These are phyloP conservation scores for Lochmaea capreae DNA, from an alignment of 2,888 invertebrate genomes.

Conservation along the genomic window DNA sequence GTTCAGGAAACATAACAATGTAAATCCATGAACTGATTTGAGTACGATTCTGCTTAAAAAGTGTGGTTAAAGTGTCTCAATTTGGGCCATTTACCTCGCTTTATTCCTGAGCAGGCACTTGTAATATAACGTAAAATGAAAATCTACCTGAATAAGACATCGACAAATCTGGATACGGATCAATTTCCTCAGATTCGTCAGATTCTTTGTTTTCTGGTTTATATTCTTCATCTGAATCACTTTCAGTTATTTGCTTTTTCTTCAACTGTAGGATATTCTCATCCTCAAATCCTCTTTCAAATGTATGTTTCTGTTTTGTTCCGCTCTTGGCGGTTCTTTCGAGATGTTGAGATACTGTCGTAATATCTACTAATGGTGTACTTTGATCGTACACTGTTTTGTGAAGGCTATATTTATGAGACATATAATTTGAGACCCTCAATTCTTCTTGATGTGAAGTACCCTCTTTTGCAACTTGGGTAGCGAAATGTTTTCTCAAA, in stretches of 20 bases:
- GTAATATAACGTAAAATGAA: not conserved
- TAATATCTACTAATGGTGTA: constrained; percentile 22
- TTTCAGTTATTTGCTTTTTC: not conserved
- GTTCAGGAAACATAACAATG: not conserved
- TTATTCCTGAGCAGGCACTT: not conserved
- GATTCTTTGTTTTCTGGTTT: constrained; percentile 2
- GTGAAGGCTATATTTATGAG: constrained; percentile 26
- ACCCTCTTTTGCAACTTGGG: constrained; percentile 22
- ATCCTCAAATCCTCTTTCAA: not conserved
- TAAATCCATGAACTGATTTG: not conserved
- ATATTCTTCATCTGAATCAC: constrained; percentile 16
- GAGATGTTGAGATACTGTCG: constrained; percentile 17
- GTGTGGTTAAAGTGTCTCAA: not conserved
- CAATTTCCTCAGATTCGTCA: constrained; percentile 3
- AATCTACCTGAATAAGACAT: constrained; percentile 7
- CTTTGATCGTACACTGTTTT: constrained; percentile 29
- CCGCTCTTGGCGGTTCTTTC: constrained; percentile 16
- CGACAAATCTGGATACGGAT: not conserved
- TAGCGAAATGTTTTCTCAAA: constrained; percentile 31
- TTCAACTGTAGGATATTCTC: not conserved
- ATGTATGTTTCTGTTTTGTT: not conserved
- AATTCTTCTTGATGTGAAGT: not conserved
- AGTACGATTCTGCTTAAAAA: not conserved
- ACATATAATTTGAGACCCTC: constrained; percentile 14
- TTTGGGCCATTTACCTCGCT: not conserved